phyloP scores from a whole-genome alignment of 2,113 vertebrate species.

The Calidris pugnax region DNA sequence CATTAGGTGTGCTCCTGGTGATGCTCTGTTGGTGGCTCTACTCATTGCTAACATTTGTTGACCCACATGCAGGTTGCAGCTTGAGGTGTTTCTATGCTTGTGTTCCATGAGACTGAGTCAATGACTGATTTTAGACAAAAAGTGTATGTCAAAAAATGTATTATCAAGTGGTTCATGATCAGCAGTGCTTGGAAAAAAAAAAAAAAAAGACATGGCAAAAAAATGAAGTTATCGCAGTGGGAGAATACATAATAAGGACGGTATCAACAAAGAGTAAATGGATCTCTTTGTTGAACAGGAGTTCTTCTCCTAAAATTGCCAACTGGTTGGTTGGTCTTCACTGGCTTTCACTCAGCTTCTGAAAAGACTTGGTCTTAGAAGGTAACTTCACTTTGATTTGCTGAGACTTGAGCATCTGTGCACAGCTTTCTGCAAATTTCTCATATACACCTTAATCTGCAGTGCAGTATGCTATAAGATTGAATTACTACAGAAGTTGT shows the following conservation, averaged over 20 bases:
- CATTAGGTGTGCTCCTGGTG: not conserved
- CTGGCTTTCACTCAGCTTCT: not conserved
- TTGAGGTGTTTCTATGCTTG: not conserved
- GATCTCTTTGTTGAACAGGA: not conserved
- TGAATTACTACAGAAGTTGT: not conserved
- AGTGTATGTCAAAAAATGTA: not conserved
- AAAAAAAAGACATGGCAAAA: not conserved
- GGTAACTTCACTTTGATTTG: not conserved
- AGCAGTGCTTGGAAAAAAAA: not conserved
- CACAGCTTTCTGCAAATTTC: not conserved
- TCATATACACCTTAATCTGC: not conserved
- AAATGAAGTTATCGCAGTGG: not conserved
- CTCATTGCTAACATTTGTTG: not conserved
- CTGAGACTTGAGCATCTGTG: not conserved
- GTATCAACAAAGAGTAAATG: not conserved
- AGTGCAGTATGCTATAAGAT: not conserved
- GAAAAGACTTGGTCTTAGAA: not conserved
- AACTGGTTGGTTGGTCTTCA: not conserved
- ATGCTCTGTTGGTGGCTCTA: not conserved
- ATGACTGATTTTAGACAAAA: not conserved
- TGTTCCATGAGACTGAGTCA: not conserved
- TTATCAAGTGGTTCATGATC: not conserved
- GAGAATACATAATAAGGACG: not conserved
- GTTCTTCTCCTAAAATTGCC: not conserved
- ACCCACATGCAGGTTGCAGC: not conserved